Evolutionary conservation across 2,888 invertebrate species (phyloP).

Genomic region (Plutella xylostella): DNA sequence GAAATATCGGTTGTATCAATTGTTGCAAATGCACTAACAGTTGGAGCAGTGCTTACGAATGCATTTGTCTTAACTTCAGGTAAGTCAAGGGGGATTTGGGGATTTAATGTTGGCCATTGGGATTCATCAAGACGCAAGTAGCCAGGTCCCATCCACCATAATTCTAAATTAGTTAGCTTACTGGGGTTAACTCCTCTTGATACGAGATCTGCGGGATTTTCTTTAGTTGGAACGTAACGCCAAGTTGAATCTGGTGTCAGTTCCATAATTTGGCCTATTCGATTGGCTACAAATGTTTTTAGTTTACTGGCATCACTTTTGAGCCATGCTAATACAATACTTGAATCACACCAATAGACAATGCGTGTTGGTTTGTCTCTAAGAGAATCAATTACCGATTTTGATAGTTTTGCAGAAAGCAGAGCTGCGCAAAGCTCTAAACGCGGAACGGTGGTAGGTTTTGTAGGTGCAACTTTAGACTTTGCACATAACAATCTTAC

Average conservation of each 20-base stretch:
- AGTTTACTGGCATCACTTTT: neutral
- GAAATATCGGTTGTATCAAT: no score
- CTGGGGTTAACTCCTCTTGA: neutral
- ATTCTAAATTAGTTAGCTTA: neutral
- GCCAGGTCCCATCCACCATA: neutral
- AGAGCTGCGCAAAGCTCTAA: neutral
- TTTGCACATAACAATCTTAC: constrained; percentile 4
- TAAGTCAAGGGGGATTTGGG: no score
- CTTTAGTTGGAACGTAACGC: neutral
- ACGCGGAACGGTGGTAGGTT: neutral
- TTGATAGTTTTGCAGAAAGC: neutral
- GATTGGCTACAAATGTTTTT: neutral
- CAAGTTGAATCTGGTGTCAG: neutral
- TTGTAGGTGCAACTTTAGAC: neutral
- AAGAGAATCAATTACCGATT: neutral
- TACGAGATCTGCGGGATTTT: neutral
- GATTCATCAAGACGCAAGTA: neutral
- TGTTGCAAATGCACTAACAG: no score
- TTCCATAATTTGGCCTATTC: neutral
- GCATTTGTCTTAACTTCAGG: no score
- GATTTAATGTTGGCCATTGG: neutral
- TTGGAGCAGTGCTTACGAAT: no score
- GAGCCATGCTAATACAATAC: neutral
- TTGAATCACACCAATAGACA: neutral
- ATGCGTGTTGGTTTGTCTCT: neutral